Base-by-base conservation (phyloP, 2,113 vertebrate species). In the Eretmochelys imbricata region DNA sequence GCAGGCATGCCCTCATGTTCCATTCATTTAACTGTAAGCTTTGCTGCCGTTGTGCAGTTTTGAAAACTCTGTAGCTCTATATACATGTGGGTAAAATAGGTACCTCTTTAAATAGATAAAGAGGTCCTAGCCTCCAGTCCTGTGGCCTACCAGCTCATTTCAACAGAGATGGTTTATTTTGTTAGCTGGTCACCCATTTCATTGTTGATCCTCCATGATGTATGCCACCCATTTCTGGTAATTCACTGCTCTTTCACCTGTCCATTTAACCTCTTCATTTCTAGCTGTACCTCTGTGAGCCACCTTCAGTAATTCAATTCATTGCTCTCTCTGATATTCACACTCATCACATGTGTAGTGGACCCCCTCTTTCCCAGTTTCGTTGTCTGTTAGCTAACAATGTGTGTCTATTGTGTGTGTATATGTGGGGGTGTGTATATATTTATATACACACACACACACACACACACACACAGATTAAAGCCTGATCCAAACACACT, bases 271-370 rank as follows among this genome's bases (percentile, higher is more conserved):
- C 13, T n/a, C 29, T 69, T n/a, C 10, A 69, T 88, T 62, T 88
- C 80, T 87, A 54, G 53, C 25, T 84, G 93, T 89, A 57, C 3
- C 20, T 57, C 55, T 24, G 48, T 86, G 25, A 94, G 91, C 6
- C 53, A 22, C 22, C 14, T 85, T 72, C 62, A 82, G n/a, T 94
- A 89, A 88, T 75, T 93, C 80, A 90, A 88, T 90, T 89, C 49
- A 80, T 3, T 76, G 9, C 4, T 85, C 29, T 89, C 11, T 8
- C 12, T 87, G 89, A 42, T 5, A 87, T 38, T 29, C 84, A n/a
- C 76, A 91, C 16, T 42, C 12, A n/a, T 76, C 10, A 27, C 80
- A 55, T 22, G 59, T 2, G 22, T 85, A 24, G 51, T 49, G 69
- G 5, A 17, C 54, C 38, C 3, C 8, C 6, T 8, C 50, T 87